Base-by-base conservation (phyloP, 1,140 invertebrate species). In the Drosophila sucinea region DNA sequence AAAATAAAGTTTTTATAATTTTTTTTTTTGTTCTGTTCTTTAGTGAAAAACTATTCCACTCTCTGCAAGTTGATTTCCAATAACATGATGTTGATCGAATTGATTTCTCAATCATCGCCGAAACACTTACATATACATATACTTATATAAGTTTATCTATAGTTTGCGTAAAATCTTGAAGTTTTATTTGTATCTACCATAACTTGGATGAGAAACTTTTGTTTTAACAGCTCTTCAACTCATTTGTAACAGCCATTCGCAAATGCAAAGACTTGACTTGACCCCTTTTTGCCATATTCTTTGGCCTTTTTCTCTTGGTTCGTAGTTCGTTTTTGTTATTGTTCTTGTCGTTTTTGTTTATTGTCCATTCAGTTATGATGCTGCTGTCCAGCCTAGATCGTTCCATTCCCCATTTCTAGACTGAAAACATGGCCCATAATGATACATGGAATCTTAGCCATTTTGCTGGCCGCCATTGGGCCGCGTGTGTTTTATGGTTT, bases 401-500 rank as follows among this genome's bases (percentile, higher is more conserved):
- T 35, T 10, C 56, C n/a, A 57, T 57, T 32, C 32, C 2, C 32
- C 44, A 51, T 23, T 51, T 51, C 2, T 10, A 51, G 7, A 57
- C 55, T 33, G 27, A 57, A 57, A 57, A 57, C 55, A 58, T 58
- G 71, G 77, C 77, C 77, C 77, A 75, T 87, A 87, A 87, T 87
- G 83, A 77, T 67, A 74, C 79, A 87, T 83, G 44, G 77, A 87
- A 87, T 35, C 79, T 87, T 58, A 73, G 83, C 73, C 67, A 82
- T 77, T 82, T 73, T 70, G 47, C 41, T 66, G 60, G 60, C 73
- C 66, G 70, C 55, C 83, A 74, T 77, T 72, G 79, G 69, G 83
- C 84, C 83, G 83, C 76, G 83, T 87, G 83, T 87, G 83, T 87
- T 87, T 87, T 87, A 87, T 87, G 77, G 84, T 77, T 80, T 72